Base-by-base conservation (phyloP, 2,797 vertebrate species). In the Spinus pinus region DNA sequence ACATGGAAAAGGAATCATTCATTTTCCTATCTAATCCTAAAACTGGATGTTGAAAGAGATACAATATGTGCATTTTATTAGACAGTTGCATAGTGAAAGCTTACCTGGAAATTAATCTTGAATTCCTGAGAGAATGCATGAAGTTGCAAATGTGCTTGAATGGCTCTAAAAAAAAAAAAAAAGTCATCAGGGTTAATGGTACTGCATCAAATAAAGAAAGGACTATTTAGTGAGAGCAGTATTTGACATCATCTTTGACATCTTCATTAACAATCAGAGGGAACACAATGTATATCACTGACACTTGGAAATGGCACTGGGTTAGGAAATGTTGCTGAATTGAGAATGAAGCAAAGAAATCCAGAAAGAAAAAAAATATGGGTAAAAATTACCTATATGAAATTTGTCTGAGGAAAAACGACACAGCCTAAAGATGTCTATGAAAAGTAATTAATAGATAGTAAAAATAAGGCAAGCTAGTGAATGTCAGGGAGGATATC, bases 81-180 rank as follows among this genome's bases (percentile, higher is more conserved):
- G 46, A 54, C 56, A 56, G 15, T 44, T 83, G 82, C 5, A 13
- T n/a, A 78, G 50, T 53, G 33, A 85, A 94, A 35, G 41, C 50
- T 75, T 94, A 86, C 57, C 75, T 86, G 39, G 54, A 72, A 94
- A 88, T 83, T 24, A 83, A 44, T 90, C 90, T 88, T 50, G 42
- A 81, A 86, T 91, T 90, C 57, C 72, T 79, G 35, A 65, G 46
- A 86, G 23, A 15, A 39, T 31, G 33, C 33, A 53, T 60, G 67
- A 80, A 64, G 20, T 25, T 92, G 46, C 64, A 89, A 87, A 80
- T 24, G 21, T 78, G 33, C 44, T 64, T 66, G 15, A 77, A 64
- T 20, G 23, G 5, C n/a, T 94, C 44, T 70, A 28, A 50, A 61
- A 86, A 58, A 49, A 65, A 65, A 71, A 84, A 54, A 54, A 62